Conservation (phyloP, 2,888 invertebrate species). For the Tribolium freemani region DNA sequence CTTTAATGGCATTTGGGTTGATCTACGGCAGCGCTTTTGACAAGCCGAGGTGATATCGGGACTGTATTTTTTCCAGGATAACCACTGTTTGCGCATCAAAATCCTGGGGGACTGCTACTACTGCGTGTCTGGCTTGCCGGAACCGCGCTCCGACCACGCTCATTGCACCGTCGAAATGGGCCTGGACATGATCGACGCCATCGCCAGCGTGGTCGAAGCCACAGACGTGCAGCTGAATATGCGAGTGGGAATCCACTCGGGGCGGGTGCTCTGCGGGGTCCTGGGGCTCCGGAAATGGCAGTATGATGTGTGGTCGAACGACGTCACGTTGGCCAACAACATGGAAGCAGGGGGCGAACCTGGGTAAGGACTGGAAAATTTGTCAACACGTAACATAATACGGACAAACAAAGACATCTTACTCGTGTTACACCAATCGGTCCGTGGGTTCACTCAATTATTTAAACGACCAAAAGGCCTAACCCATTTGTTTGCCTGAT, state of each 20-base stretch:
- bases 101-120: constrained; percentile 95
- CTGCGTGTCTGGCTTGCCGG: constrained; percentile 92
- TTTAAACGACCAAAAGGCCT: no score
- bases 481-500: no score
- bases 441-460: no score
- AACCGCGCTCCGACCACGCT: constrained; percentile 92
- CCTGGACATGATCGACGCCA: constrained; percentile 88
- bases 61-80: constrained; percentile 73
- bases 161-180: constrained; percentile 92
- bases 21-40: constrained; percentile 5
- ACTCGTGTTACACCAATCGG: no score
- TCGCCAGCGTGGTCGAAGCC: constrained; percentile 89
- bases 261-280: constrained; percentile 90
- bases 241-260: constrained; percentile 94
- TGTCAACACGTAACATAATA: no score
- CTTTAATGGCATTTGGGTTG: constrained; percentile 15
- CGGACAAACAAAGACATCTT: no score
- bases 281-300: constrained; percentile 93
- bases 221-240: constrained; percentile 94
- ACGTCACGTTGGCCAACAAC: constrained; percentile 90
- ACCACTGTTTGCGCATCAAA: constrained; percentile 86
- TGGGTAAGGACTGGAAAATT: constrained; percentile 72
- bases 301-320: constrained; percentile 95
- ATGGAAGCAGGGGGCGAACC: constrained; percentile 94
- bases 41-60: neutral